Percentiles rank a stretch among this genome's conserved stretches.
Evolutionary conservation across 2,888 invertebrate species (phyloP).

Genomic region (Scotopteryx bipunctaria): DNA sequence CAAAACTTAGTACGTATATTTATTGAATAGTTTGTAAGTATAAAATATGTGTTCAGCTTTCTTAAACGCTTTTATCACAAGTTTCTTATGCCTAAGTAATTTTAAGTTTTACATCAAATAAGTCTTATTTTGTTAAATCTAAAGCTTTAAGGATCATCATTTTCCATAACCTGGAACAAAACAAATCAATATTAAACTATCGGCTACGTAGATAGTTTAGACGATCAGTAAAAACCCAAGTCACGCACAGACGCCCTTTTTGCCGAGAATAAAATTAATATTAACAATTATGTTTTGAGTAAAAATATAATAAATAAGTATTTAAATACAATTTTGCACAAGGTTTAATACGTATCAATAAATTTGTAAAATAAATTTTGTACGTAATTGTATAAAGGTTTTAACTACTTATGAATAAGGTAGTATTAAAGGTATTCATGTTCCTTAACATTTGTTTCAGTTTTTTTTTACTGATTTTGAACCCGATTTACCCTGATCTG

Average conservation of each 20-base stretch:
- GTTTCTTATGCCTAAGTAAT: constrained; percentile 23
- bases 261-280: background rate
- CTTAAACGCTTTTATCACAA: constrained; percentile 32
- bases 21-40: constrained; percentile 9
- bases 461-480: no score
- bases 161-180: constrained; percentile 68
- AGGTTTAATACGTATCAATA: no score
- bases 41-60: constrained; percentile 10
- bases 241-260: constrained; percentile 2
- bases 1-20: background rate
- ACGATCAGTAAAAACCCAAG: background rate
- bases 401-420: background rate
- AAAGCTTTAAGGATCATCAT: constrained; percentile 45
- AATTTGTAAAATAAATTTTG: background rate
- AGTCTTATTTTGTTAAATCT: constrained; percentile 46
- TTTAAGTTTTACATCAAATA: constrained; percentile 41
- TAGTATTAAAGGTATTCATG: no score
- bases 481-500: no score
- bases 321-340: no score
- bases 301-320: background rate
- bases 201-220: background rate
- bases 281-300: background rate
- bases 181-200: constrained; percentile 17
- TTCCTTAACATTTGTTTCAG: no score
- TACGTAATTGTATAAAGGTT: background rate